Base-by-base conservation (phyloP, 2,113 vertebrate species). In the Galbula dea region DNA sequence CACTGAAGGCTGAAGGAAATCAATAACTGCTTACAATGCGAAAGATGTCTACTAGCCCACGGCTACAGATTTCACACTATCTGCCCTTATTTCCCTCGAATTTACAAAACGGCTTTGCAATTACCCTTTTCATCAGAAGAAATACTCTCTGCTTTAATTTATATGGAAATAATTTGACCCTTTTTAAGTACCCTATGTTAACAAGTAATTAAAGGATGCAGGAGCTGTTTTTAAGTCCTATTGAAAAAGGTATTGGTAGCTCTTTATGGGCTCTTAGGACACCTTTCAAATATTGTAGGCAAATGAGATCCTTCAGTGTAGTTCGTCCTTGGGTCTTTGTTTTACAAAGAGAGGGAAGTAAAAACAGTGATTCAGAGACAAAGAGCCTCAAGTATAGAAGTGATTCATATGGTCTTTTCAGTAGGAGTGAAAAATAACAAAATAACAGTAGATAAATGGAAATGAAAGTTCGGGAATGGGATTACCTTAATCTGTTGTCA, bases 111-210 rank as follows among this genome's bases (percentile, higher is more conserved):
- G 89, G 18, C 22, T 93, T 81, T 91, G 76, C 32, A 37, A n/a
- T 72, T 77, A 52, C 48, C 14, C 75, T 48, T 81, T 18, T 86
- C 54, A 62, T 91, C 51, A 85, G 32, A 86, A 89, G 41, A 78
- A 91, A 84, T 81, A 62, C 23, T 57, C 93, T 88, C 36, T 91
- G n/a, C 18, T 83, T 94, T 78, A 74, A 91, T 89, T 92, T 83
- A 73, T 86, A 76, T 88, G 74, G 68, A 94, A 95, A 90, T 88
- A 66, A 88, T 93, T 86, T 88, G n/a, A 84, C 54, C 15, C 23
- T 76, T 89, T 84, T 32, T 66, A 92, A 83, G 30, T 79, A 29
- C 10, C 30, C 46, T 82, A 15, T 82, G 43, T 74, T 93, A 93
- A 68, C 48, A 84, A 91, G 54, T 73, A 91, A 94, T 90, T 88